These are phyloP conservation scores for Bubo bubo DNA, from an alignment of 2,113 vertebrate species.

Conservation along the genomic window DNA sequence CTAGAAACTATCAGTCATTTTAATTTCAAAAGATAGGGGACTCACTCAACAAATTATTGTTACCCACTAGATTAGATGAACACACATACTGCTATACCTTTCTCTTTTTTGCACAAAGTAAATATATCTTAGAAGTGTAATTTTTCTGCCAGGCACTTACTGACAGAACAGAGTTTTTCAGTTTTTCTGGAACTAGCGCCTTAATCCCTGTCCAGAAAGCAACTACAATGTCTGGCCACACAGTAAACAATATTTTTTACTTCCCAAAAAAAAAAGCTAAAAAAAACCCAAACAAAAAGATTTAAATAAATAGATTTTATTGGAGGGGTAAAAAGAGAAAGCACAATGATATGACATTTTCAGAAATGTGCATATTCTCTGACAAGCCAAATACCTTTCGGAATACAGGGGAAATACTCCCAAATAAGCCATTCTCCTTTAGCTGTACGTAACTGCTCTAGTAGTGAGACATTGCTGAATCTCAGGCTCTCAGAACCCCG, in stretches of 20 bases:
- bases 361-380: background rate
- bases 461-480: fast-evolving
- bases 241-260: background rate
- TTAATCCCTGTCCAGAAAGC: background rate
- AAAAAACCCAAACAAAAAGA: fast-evolving
- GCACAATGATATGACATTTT: background rate
- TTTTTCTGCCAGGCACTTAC: background rate
- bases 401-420: background rate
- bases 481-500: background rate
- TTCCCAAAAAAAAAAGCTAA: background rate
- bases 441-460: background rate
- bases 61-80: background rate
- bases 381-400: background rate
- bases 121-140: background rate
- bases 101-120: background rate
- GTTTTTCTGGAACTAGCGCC: background rate
- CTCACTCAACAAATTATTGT: background rate
- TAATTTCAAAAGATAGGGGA: background rate
- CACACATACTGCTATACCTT: background rate
- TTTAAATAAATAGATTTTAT: background rate
- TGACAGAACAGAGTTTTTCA: background rate
- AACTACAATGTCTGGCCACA: background rate
- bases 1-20: background rate
- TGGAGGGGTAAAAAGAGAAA: fast-evolving
- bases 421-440: background rate